Evolutionary conservation across 1,140 invertebrate genomes (phyloP), one percentile per base, ranked within the genome.

Genomic region (Elysia chlorotica): DNA sequence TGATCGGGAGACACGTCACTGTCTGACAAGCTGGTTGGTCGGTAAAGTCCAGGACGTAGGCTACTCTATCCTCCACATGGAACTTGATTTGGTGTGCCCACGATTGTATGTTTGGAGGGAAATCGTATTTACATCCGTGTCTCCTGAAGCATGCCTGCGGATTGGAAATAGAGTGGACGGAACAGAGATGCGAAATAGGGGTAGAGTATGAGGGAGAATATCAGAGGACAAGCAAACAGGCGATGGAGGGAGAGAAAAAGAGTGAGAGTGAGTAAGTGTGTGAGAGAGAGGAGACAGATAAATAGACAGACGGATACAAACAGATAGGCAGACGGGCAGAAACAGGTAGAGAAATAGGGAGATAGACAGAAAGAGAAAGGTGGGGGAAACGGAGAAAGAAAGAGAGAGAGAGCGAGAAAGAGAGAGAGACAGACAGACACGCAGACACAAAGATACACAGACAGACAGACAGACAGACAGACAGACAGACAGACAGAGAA

Each of bases 361-460:
- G 56, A 59, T 59, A 59, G 56, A 59, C 28, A 59, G 56, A 25
- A 17, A 59, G 41, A 48, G n/a, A 48, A 48, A n/a, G 41, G 41
- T 14, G n/a, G 41, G 41, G 41, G 41, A 10, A 10, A 48, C n/a
- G 10, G 41, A 48, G 41, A 48, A 48, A 48, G 41, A 10, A n/a
- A n/a, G 10, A 14, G 41, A n/a, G 41, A n/a, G 41, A 14, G 41
- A 48, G 41, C 10, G 41, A 25, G 56, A 59, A 6, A 59, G 10
- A 25, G 6, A 59, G 56, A 59, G 6, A 59, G 56, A 59, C 28
- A 59, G 56, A 25, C 28, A n/a, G n/a, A n/a, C n/a, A n/a, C n/a
- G n/a, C n/a, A 59, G 56, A 59, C 28, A 59, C 10, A 59, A 6
- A 59, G 56, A 59, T 28, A 59, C 6, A 25, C 28, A 59, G 56